A percentile compares a stretch with the other conserved stretches of the same genome.
Conservation (phyloP, 1,140 invertebrate species). For the Zaprionus capensis region DNA sequence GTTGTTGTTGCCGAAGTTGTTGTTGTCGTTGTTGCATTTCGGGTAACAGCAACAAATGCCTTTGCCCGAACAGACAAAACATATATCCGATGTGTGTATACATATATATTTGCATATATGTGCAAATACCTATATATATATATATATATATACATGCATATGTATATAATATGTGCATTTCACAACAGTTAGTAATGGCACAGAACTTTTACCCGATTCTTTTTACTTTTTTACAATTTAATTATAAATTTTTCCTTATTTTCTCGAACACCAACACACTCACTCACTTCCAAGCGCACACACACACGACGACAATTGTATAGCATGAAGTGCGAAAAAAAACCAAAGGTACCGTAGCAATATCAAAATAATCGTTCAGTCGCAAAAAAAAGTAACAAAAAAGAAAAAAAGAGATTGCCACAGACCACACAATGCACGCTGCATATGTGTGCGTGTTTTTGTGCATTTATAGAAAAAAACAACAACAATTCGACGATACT, state of each 20-base stretch:
- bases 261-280: slow-evolving; percentile 14
- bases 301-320: slow-evolving; percentile 24
- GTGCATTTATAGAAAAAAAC: slow-evolving; percentile 43
- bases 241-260: slow-evolving; percentile 34
- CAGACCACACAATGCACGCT: slow-evolving; percentile 45
- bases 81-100: slow-evolving; percentile 3
- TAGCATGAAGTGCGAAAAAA: slow-evolving; percentile 57
- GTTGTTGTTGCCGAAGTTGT: background rate
- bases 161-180: slow-evolving; percentile 1
- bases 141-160: background rate
- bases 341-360: slow-evolving; percentile 51
- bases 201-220: slow-evolving; percentile 1
- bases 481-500: slow-evolving; percentile 41
- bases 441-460: slow-evolving; percentile 27
- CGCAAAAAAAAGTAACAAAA: slow-evolving; percentile 54
- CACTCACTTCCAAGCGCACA: slow-evolving; percentile 15
- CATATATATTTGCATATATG: slow-evolving; percentile 6
- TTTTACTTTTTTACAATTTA: slow-evolving; percentile 26
- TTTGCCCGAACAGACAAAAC: slow-evolving; percentile 12
- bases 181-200: slow-evolving; percentile 38
- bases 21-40: slow-evolving; percentile 40
- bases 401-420: slow-evolving; percentile 40
- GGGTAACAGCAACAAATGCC: slow-evolving; percentile 43
- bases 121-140: no score
- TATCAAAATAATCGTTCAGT: slow-evolving; percentile 50